These are phyloP conservation scores for Dufourea novaeangliae DNA, from an alignment of 1,140 invertebrate species.

Conservation along the genomic window DNA sequence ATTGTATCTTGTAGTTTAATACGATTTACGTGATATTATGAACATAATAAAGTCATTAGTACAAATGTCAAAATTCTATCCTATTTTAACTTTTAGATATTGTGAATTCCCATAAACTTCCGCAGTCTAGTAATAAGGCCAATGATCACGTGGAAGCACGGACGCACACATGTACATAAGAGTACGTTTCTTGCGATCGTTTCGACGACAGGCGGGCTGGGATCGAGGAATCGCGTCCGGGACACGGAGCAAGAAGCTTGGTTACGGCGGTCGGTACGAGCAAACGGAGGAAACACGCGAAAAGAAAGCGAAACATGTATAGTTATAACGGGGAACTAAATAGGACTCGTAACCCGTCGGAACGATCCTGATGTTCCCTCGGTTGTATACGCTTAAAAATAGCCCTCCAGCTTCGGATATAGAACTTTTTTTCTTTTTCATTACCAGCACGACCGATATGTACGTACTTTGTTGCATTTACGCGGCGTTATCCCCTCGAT, in stretches of 20 bases:
- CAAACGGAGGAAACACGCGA: neutral
- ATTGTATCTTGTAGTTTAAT: no score
- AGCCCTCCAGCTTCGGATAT: neutral
- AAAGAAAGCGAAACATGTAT: neutral
- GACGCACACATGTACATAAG: no score
- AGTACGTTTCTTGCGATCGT: no score
- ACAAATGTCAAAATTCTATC: no score
- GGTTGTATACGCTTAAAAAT: constrained; percentile 12
- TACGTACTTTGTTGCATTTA: constrained; percentile 22
- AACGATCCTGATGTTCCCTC: neutral
- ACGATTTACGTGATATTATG: no score
- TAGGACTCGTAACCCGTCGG: constrained; percentile 13
- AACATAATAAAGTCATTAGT: no score
- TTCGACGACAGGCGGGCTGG: no score
- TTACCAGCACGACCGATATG: neutral
- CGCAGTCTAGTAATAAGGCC: no score
- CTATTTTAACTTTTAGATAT: no score
- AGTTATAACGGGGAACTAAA: constrained; percentile 33
- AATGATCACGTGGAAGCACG: no score
- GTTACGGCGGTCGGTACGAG: constrained; percentile 5
- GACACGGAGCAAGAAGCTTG: neutral
- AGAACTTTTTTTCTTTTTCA: constrained; percentile 37
- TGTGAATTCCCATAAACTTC: no score
- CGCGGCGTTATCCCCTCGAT: neutral
- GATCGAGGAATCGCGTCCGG: neutral